Percentiles rank a stretch among this genome's conserved stretches.
phyloP scores from a whole-genome alignment of 2,113 vertebrate genomes.

The human (Homo sapiens) region DNA sequence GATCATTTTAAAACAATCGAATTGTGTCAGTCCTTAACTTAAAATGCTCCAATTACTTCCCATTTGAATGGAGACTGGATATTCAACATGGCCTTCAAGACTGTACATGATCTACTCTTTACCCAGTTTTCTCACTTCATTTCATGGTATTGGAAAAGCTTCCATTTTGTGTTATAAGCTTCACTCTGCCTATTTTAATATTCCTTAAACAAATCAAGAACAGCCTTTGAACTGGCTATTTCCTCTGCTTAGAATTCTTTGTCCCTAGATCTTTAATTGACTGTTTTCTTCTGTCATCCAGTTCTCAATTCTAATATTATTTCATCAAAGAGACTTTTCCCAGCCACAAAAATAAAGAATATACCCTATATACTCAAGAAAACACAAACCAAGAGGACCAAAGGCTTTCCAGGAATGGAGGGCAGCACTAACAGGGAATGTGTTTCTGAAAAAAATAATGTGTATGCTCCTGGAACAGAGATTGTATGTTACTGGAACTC shows the following conservation, averaged over 20 bases:
- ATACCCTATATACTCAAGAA: not conserved
- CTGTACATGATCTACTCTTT: not conserved
- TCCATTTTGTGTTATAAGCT: not conserved
- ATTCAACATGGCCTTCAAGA: not conserved
- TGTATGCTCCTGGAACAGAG: not conserved
- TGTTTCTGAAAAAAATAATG: not conserved
- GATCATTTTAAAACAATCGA: not conserved
- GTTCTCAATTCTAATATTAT: not conserved
- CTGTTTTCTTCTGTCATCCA: not conserved
- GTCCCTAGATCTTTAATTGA: not conserved
- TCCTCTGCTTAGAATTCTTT: not conserved
- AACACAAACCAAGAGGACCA: not conserved
- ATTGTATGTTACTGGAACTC: too few relatives aligned
- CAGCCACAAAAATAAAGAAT: not conserved
- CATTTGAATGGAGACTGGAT: not conserved
- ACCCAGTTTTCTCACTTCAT: not conserved
- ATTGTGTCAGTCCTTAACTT: not conserved
- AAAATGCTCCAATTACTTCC: not conserved
- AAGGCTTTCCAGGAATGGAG: not conserved
- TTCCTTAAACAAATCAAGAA: not conserved
- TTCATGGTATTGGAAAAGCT: not conserved
- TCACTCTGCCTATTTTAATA: not conserved
- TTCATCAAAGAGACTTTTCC: conserved; percentile 3
- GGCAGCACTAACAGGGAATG: not conserved
- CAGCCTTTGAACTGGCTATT: not conserved